Conservation (phyloP, 2,888 invertebrate species). For the Teleogryllus oceanicus region DNA sequence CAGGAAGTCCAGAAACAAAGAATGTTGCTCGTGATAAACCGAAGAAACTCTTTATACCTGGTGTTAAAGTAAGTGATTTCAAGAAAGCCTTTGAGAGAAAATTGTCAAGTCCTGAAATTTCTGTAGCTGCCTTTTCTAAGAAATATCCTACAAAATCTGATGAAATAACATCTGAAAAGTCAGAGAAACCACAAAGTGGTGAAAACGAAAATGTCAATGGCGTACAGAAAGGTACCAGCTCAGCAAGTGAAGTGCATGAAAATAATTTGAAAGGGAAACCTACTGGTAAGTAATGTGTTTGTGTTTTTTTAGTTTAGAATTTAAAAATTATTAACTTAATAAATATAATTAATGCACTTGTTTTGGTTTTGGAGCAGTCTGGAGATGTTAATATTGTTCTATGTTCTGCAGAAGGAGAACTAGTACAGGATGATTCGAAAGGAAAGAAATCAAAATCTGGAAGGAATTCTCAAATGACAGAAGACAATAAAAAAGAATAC, state of each 20-base stretch:
- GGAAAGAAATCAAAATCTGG: not conserved
- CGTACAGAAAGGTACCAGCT: constrained; percentile 25
- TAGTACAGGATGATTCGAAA: not conserved
- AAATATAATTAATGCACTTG: too few species aligned
- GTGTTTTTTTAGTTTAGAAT: too few species aligned
- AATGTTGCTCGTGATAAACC: constrained; percentile 57
- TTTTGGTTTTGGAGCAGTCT: too few species aligned
- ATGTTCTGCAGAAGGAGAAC: too few species aligned
- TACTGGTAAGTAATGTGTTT: too few species aligned
- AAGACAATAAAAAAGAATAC: not conserved
- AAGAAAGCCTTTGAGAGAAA: constrained; percentile 80
- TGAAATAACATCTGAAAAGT: constrained; percentile 44
- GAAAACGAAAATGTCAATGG: constrained; percentile 38
- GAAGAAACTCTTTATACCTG: constrained; percentile 76
- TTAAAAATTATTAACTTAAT: too few species aligned
- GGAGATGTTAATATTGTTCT: too few species aligned
- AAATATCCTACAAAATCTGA: constrained; percentile 45
- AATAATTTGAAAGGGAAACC: too few species aligned
- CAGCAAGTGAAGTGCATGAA: constrained; percentile 11
- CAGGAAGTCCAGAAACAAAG: constrained; percentile 43
- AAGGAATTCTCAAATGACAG: not conserved
- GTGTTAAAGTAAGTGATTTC: constrained; percentile 79
- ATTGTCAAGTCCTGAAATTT: constrained; percentile 30
- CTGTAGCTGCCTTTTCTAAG: constrained; percentile 18
- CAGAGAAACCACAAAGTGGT: constrained; percentile 41